Base-by-base conservation (phyloP, 2,888 invertebrate species). In the Leptinotarsa peninsularis region DNA sequence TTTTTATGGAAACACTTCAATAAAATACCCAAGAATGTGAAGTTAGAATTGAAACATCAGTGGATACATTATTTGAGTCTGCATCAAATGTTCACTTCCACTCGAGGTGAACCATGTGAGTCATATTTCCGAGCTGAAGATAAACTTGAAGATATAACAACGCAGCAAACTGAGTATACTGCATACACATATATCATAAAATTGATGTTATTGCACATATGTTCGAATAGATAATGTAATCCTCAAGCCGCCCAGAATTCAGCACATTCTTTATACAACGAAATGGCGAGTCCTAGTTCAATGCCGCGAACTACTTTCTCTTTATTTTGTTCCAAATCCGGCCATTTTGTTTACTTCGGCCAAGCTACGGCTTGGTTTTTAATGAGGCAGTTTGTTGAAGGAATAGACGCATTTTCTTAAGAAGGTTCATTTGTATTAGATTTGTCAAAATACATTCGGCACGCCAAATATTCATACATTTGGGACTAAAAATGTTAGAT, bases 271-370 rank as follows among this genome's bases (percentile, higher is more conserved):
- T 63, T 13, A n/a, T 33, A 27, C 17, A 43, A 18, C 13, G n/a
- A 63, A 63, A 63, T 63, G 43, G 63, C 63, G 33, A 63, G 33
- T 33, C 33, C 63, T 68, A 68, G 68, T 69, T 70, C 70, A 70
- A 43, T 70, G 58, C 58, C 70, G 60, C 58, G 70, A 49, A 70
- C 70, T 70, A 70, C 70, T 70, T 70, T 70, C 70, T 70, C 70
- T 70, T 70, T 4, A 69, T 69, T 56, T 56, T 43, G 69, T 69
- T 69, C 56, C 27, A 56, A 69, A 49, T 69, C 43, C 69, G 69
- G 27, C 15, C 60, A 63, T 15, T 43, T 33, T 63, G 63, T 63
- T 63, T 63, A 63, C 63, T 43, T n/a, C 63, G n/a, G 63, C 63
- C 10, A 13, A 5, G 63, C 63, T 13, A 63, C n/a, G 63, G 18